phyloP scores from a whole-genome alignment of 1,140 invertebrate genomes.

The Drosophila sp. region DNA sequence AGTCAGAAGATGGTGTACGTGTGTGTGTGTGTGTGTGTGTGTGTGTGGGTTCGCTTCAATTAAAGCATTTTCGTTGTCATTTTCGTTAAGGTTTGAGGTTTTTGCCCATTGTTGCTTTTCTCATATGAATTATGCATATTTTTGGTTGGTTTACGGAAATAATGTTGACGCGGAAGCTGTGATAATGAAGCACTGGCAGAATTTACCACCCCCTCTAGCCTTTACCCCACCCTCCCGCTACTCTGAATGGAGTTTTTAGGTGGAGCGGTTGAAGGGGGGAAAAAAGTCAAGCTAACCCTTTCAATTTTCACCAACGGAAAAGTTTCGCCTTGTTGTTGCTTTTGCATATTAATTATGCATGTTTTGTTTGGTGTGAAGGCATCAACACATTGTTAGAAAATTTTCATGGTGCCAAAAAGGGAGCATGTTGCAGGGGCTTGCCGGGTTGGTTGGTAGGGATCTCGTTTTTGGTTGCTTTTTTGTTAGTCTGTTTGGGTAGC shows the following conservation, averaged over 20 bases:
- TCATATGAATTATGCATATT: slow-evolving; percentile 82
- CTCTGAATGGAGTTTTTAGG: neutral
- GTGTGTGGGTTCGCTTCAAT: slow-evolving; percentile 59
- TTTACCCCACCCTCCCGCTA: neutral
- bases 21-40: slow-evolving; percentile 7
- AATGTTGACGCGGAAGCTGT: slow-evolving; percentile 81
- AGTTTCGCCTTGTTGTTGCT: slow-evolving; percentile 48
- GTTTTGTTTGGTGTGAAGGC: slow-evolving; percentile 81
- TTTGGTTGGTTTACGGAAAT: slow-evolving; percentile 66
- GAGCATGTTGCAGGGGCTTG: neutral
- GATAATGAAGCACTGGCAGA: slow-evolving; percentile 78
- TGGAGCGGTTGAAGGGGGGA: neutral
- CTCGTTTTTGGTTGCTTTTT: slow-evolving; percentile 22
- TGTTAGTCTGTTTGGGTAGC: slow-evolving; percentile 40
- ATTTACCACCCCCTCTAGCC: slow-evolving; percentile 51
- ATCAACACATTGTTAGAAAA: slow-evolving; percentile 82
- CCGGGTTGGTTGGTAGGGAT: neutral
- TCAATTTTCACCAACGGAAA: slow-evolving; percentile 67
- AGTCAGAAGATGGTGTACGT: slow-evolving; percentile 1
- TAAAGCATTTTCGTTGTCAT: slow-evolving; percentile 73
- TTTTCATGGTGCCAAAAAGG: slow-evolving; percentile 20
- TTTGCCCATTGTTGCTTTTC: slow-evolving; percentile 80
- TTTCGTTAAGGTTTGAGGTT: slow-evolving; percentile 57
- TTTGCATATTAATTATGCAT: slow-evolving; percentile 83
- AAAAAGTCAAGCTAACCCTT: slow-evolving; percentile 72